Base-by-base conservation (phyloP, 2,797 vertebrate genomes). In the Nannoperca australis region DNA sequence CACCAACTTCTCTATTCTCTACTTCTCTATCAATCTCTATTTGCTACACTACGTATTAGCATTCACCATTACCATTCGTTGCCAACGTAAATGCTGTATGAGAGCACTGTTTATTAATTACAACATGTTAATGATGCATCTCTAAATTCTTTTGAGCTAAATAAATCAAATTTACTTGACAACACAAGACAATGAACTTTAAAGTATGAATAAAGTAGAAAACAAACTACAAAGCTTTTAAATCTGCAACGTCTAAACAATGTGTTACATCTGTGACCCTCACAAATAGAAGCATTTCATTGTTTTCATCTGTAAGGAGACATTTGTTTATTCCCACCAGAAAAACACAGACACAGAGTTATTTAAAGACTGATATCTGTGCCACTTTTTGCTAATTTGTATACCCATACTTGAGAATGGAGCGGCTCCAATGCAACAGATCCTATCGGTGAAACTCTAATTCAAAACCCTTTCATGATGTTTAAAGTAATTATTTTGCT, bases 401-500 rank as follows among this genome's bases (percentile, higher is more conserved):
- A 40, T 59, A 74, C 62, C 72, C 63, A 72, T 73, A 69, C 42
- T 78, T 78, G 22, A 62, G 24, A 56, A 44, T 75, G 58, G 69
- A 72, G 22, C 18, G 13, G 36, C 32, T 84, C 50, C 67, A 54
- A 7, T 8, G 9, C 50, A 61, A 50, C 70, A 66, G 67, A 81
- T 79, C 20, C 12, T 61, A 78, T 78, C 64, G 3, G 14, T 27
- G 17, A 2, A n/a, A 32, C 45, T 78, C 34, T 58, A 68, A 64
- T 76, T 73, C 27, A 73, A 71, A 83, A 70, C 20, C 9, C n/a
- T 58, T 50, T 71, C 64, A 34, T 50, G n/a, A 74, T 74, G 54
- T 79, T 86, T 70, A 56, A 68, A 13, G 50, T 62, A 70, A 79
- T 78, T 50, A 73, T 66, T 79, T 71, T 85, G 42, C 54, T 61